Evolutionary conservation across 1,140 invertebrate species (phyloP), one percentile per base, ranked within the genome.

Genomic region (Drosophila dunni): DNA sequence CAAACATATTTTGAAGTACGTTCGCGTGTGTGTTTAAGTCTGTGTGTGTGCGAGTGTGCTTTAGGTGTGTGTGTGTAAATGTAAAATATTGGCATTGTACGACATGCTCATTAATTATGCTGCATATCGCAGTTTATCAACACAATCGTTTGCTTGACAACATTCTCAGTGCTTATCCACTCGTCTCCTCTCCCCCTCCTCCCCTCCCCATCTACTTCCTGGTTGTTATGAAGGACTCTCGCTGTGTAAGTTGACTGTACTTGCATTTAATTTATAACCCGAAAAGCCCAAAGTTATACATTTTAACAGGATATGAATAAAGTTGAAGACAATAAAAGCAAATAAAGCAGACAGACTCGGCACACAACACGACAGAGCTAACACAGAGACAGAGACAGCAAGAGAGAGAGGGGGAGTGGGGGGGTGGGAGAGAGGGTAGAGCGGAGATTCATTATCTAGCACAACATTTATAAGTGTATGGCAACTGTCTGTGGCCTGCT

Each of bases 281-380:
- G 75, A 80, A 89, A 76, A 89, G 82, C 80, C 78, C 80, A 90
- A 89, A 89, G 84, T 89, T 89, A 89, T 89, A 89, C 84, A 89
- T 89, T 89, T 89, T 84, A 89, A 84, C 84, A 89, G 84, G 84
- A 89, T 89, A 89, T 89, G 84, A 89, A 89, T 89, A 89, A 89
- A 89, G 84, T 89, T 89, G 78, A 89, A 90, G 84, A 89, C 85
- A 89, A 89, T 84, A 81, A 89, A 89, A 81, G 85, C 84, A 89
- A 89, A 89, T 89, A 89, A 81, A 68, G 75, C 79, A 88, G 84
- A 75, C 84, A 81, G 72, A 66, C 68, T 7, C 15, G 56, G 24
- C 24, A 13, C 17, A 44, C 44, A 82, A 50, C 66, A 73, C 68
- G 65, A 70, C 75, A 76, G 58, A 7, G 38, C 36, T 10, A 44